These are phyloP conservation scores for Drosophila prosaltans DNA, from an alignment of 1,140 invertebrate species.

Conservation along the genomic window DNA sequence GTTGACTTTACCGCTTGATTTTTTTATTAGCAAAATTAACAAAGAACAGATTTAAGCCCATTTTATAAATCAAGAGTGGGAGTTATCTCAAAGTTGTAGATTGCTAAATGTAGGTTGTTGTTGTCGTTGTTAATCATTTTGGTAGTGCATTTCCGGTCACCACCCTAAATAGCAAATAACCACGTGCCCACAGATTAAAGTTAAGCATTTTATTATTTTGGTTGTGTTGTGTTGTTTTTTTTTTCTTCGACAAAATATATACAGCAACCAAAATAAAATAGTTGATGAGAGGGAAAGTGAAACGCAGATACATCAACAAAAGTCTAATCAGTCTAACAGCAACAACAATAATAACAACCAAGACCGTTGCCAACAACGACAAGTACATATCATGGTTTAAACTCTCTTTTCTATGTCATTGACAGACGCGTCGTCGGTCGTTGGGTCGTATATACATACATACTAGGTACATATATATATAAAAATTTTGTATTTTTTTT, in stretches of 20 bases:
- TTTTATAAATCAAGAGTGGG: too few species aligned
- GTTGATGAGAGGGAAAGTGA: slow-evolving; percentile 65
- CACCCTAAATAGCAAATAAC: slow-evolving; percentile 1
- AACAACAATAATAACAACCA: slow-evolving; percentile 12
- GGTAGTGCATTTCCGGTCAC: neutral
- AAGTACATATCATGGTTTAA: slow-evolving; percentile 76
- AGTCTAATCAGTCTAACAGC: slow-evolving; percentile 73
- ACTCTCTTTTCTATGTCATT: slow-evolving; percentile 79
- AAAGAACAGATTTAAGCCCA: too few species aligned
- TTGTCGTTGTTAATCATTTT: neutral
- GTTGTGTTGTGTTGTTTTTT: neutral
- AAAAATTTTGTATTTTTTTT: neutral
- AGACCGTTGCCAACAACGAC: slow-evolving; percentile 23
- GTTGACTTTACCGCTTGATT: too few species aligned
- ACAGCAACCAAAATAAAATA: slow-evolving; percentile 50
- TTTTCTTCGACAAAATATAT: neutral
- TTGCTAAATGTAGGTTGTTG: too few species aligned
- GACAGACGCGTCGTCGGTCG: slow-evolving; percentile 59
- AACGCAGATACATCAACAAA: slow-evolving; percentile 69
- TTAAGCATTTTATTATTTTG: slow-evolving; percentile 3
- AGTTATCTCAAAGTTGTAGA: too few species aligned
- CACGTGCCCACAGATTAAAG: slow-evolving; percentile 2
- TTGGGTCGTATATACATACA: slow-evolving; percentile 12
- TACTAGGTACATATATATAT: too few species aligned
- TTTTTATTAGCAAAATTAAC: too few species aligned